A percentile compares a stretch with the other conserved stretches of the same genome.
Evolutionary conservation across 1,140 invertebrate genomes (phyloP).

Genomic region (Sarcophaga bullata): DNA sequence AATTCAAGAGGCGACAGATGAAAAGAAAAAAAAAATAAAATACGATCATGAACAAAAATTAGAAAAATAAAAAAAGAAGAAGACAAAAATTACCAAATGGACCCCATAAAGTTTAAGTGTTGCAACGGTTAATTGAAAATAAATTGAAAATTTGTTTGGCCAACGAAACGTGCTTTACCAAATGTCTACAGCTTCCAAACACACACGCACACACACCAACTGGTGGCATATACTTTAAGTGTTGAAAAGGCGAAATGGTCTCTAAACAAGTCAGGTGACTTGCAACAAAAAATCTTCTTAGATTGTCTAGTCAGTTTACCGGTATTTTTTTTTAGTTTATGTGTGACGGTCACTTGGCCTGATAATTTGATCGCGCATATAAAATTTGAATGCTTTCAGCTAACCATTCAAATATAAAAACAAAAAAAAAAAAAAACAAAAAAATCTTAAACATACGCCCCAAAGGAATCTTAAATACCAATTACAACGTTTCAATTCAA

Average conservation of each 20-base stretch:
- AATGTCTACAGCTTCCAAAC: neutral
- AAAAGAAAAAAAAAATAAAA: no score
- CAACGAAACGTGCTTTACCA: neutral
- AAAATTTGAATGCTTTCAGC: no score
- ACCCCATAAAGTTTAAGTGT: neutral
- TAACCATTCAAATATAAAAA: no score
- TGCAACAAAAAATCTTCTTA: neutral
- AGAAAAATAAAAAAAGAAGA: no score
- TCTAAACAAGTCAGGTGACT: neutral
- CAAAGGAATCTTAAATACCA: no score
- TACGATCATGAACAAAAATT: no score
- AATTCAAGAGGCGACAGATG: neutral
- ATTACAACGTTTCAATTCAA: no score
- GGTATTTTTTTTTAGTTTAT: neutral
- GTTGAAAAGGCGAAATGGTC: neutral
- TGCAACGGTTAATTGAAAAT: conserved; percentile 24
- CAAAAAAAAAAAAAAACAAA: no score
- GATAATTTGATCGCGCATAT: no score
- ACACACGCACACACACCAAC: neutral
- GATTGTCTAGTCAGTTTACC: neutral
- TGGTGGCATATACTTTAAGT: neutral
- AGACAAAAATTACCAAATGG: neutral
- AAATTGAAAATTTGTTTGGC: conserved; percentile 12
- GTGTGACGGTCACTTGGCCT: no score
- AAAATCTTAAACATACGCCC: no score